Evolutionary conservation across 2,113 vertebrate species (phyloP), one percentile per base, ranked within the genome.

Genomic region (Carettochelys insculpta): DNA sequence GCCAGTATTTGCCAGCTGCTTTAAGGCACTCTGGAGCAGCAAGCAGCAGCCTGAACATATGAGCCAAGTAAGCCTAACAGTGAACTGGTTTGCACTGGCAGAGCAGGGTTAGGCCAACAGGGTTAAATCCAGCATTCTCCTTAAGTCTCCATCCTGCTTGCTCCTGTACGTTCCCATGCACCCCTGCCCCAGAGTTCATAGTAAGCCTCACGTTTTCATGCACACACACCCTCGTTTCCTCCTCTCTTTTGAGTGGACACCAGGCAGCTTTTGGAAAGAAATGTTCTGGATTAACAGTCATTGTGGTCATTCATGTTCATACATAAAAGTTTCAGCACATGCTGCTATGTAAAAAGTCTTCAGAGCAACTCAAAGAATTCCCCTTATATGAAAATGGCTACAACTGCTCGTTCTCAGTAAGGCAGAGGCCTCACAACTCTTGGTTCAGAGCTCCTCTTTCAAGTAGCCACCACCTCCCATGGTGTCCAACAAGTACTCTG

Each of bases 1-100:
- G 58, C 34, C 31, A n/a, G 31, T 61, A 61, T 34, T 8, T 51
- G 48, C 3, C 77, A 71, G 22, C 22, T 38, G 31, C 50, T 27
- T 41, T 45, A 45, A 45, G 77, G 79, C 19, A 16, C 56, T n/a
- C 25, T 17, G n/a, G 25, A 41, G 34, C 5, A 56, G 68, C 41
- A 34, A 3, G 25, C 11, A 1, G 56, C 45, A 58, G 29, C 22
- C 87, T n/a, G 20, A 3, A 43, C 7, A 34, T 0, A 17, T 43
- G 52, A 50, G 17, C 16, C 68, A 31, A 48, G 75, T 29, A 56
- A 56, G 54, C 54, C 27, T 7, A 3, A 58, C 6, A 51, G 29
- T 12, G 50, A 29, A 22, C 38, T 56, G 17, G 6, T 43, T 89
- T 71, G 68, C 41, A 14, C 73, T 34, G 17, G 41, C 54, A 82